A percentile compares a stretch with the other conserved stretches of the same genome.
Evolutionary conservation across 2,888 invertebrate genomes (phyloP).

Genomic region (Galerucella pusilla): DNA sequence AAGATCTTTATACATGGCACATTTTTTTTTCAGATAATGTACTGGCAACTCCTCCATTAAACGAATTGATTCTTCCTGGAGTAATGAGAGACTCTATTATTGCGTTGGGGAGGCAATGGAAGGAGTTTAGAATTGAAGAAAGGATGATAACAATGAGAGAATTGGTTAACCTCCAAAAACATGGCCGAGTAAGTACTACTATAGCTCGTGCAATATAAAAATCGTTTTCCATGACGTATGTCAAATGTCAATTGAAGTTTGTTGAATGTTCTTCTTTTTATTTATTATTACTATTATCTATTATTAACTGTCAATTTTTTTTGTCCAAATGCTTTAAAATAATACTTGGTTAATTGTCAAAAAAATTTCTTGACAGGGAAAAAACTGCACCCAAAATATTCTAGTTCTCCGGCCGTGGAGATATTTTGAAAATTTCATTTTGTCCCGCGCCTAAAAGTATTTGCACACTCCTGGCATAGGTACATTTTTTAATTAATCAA

Average conservation of each 20-base stretch:
- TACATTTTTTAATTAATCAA: not conserved
- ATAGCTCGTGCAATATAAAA: not conserved
- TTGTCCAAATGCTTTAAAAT: too few species aligned
- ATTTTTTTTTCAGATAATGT: conserved; percentile 81
- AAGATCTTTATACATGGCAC: not conserved
- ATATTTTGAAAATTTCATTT: too few species aligned
- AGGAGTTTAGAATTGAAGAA: conserved; percentile 86
- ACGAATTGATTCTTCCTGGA: conserved; percentile 95
- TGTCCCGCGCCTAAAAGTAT: too few species aligned
- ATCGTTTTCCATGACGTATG: conserved; percentile 43
- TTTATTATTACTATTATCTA: too few species aligned
- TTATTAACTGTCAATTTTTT: too few species aligned
- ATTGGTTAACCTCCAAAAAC: conserved; percentile 76
- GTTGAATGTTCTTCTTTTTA: too few species aligned
- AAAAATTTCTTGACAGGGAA: too few species aligned
- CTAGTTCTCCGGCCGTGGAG: too few species aligned
- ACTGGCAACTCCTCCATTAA: conserved; percentile 91
- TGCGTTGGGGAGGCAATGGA: conserved; percentile 84
- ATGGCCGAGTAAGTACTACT: conserved; percentile 79
- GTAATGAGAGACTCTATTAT: conserved; percentile 91
- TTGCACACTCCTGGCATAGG: not conserved
- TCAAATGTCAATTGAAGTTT: too few species aligned
- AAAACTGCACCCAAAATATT: too few species aligned
- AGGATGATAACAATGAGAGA: conserved; percentile 86
- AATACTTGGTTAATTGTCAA: too few species aligned